A percentile compares a stretch with the other conserved stretches of the same genome.
Conservation (phyloP, 1,140 invertebrate species). For the Drosophila ficusphila region DNA sequence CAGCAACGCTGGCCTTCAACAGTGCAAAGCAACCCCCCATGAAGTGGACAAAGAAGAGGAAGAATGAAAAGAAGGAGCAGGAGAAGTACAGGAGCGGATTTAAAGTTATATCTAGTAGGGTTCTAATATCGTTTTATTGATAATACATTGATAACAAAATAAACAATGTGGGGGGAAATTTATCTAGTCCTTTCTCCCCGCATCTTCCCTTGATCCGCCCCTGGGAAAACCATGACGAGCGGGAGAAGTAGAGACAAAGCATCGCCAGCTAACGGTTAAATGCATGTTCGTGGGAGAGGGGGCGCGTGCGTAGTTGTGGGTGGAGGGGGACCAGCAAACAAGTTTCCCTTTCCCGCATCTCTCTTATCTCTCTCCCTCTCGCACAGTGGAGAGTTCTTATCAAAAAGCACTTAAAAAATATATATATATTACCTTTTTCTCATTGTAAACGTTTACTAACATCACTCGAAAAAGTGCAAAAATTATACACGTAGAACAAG, state of each 20-base stretch:
- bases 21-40: conserved; percentile 70
- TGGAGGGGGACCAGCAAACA: conserved; percentile 19
- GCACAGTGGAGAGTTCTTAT: conserved; percentile 5
- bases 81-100: background rate
- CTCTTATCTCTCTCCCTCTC: conserved; percentile 15
- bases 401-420: background rate
- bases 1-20: conserved; percentile 70
- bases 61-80: conserved; percentile 8
- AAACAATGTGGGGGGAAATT: no score
- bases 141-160: no score
- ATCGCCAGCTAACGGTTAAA: conserved; percentile 57
- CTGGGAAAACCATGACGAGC: background rate
- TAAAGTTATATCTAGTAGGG: background rate
- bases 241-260: conserved; percentile 29
- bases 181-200: background rate
- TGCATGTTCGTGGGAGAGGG: conserved; percentile 17
- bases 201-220: background rate
- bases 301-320: conserved; percentile 4
- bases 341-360: conserved; percentile 39
- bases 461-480: no score
- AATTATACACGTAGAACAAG: no score
- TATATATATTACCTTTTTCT: background rate
- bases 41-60: conserved; percentile 38
- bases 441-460: no score
- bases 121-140: background rate